Evolutionary conservation across 2,888 invertebrate genomes (phyloP).

Genomic region (Octodonta nipae): DNA sequence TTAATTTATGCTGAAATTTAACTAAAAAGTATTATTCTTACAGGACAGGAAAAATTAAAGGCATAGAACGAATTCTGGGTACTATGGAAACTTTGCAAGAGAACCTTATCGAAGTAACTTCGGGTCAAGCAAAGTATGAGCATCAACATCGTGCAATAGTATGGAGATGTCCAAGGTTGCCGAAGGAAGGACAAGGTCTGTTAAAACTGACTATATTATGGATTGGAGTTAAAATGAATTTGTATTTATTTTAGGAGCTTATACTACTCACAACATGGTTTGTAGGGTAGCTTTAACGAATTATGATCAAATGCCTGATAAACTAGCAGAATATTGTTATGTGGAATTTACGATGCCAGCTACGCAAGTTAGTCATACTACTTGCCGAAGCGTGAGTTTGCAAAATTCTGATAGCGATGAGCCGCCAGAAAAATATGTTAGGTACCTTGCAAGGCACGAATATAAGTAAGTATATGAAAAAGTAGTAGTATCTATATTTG

Average conservation of each 20-base stretch:
- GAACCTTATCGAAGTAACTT: constrained; percentile 88
- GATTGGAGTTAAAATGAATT: background rate
- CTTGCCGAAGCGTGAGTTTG: constrained; percentile 85
- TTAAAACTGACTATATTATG: background rate
- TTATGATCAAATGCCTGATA: constrained; percentile 92
- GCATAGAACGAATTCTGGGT: constrained; percentile 81
- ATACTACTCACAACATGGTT: constrained; percentile 91
- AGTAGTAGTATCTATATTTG: background rate
- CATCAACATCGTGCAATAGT: constrained; percentile 95
- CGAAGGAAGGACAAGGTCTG: constrained; percentile 94
- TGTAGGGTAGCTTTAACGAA: constrained; percentile 90
- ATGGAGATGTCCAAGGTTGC: constrained; percentile 93
- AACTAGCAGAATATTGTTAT: constrained; percentile 72
- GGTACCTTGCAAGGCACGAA: constrained; percentile 90
- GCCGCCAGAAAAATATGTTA: constrained; percentile 95
- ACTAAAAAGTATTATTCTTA: too few relatives aligned
- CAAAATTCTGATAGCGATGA: constrained; percentile 72
- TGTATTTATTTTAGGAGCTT: constrained; percentile 68
- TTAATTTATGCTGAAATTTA: too few relatives aligned
- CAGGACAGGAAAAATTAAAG: constrained; percentile 80
- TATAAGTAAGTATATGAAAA: constrained; percentile 52
- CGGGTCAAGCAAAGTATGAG: constrained; percentile 95
- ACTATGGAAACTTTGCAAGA: constrained; percentile 82
- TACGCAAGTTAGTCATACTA: constrained; percentile 88
- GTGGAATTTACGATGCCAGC: constrained; percentile 99